Evolutionary conservation across 2,797 vertebrate species (phyloP).

Genomic region (Ataeniobius toweri): DNA sequence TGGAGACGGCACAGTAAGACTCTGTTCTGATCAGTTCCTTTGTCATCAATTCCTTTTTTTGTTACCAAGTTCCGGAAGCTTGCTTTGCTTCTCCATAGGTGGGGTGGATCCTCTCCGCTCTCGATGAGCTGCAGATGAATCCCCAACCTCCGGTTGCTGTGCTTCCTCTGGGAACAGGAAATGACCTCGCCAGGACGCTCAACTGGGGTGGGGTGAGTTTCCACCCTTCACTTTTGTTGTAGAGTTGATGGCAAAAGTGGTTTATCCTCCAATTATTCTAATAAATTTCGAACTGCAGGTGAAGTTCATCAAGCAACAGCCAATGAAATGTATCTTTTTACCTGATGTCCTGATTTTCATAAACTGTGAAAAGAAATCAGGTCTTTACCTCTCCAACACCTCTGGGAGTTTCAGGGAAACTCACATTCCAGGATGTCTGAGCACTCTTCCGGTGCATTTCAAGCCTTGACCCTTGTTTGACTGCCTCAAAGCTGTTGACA

Average conservation of each 20-base stretch:
- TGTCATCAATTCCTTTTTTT: not conserved
- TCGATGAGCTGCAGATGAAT: conserved; percentile 94
- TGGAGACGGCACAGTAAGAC: conserved; percentile 93
- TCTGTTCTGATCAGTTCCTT: not conserved
- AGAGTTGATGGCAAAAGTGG: conserved; percentile 13
- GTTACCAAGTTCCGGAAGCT: not conserved
- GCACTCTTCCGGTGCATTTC: conserved; percentile 46
- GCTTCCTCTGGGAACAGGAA: conserved; percentile 97
- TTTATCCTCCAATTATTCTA: conserved; percentile 12
- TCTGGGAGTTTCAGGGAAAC: conserved; percentile 16
- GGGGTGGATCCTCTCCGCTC: conserved; percentile 96
- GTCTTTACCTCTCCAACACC: not conserved
- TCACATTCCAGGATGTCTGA: conserved; percentile 66
- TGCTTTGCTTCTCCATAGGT: conserved; percentile 80
- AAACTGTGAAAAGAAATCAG: conserved; percentile 3
- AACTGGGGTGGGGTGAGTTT: conserved; percentile 99
- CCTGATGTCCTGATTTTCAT: not conserved
- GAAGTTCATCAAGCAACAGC: not conserved
- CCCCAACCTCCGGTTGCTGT: conserved; percentile 96
- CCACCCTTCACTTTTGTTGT: conserved; percentile 45
- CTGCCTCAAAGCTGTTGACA: conserved; percentile 6
- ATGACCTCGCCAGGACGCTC: conserved; percentile 97
- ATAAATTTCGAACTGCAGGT: conserved; percentile 1
- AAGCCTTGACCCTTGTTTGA: conserved; percentile 26
- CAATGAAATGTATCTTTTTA: not conserved